These are phyloP conservation scores for Acanthosoma haemorrhoidale DNA, from an alignment of 2,888 invertebrate genomes.

Conservation along the genomic window DNA sequence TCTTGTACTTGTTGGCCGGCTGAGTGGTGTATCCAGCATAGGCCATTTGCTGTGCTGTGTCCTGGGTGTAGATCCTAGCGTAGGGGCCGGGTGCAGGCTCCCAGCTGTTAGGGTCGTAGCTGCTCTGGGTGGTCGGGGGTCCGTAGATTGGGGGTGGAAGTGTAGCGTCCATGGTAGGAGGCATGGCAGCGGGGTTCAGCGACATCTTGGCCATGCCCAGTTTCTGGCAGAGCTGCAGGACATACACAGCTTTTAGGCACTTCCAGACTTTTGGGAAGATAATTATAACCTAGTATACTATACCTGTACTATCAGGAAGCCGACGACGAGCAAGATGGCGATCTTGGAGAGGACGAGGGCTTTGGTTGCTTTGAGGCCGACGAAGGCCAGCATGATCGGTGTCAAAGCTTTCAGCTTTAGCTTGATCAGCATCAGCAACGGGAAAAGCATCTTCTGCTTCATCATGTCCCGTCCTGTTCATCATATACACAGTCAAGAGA, in stretches of 20 bases:
- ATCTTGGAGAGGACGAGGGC: slow-evolving; percentile 78
- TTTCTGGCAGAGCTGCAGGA: slow-evolving; percentile 36
- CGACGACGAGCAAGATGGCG: slow-evolving; percentile 72
- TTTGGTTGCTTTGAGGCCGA: slow-evolving; percentile 76
- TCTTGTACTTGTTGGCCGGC: slow-evolving; percentile 17
- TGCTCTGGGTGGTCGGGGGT: slow-evolving; percentile 43
- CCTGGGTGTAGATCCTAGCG: slow-evolving; percentile 70
- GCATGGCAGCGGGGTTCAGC: slow-evolving; percentile 51
- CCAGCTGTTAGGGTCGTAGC: slow-evolving; percentile 39
- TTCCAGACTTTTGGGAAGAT: background rate
- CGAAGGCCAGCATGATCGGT: slow-evolving; percentile 72
- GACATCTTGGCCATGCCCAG: slow-evolving; percentile 47
- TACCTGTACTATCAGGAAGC: slow-evolving; percentile 73
- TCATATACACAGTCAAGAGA: no score
- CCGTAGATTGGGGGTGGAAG: slow-evolving; percentile 56
- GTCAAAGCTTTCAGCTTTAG: slow-evolving; percentile 76
- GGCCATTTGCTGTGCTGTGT: slow-evolving; percentile 44
- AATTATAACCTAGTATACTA: background rate
- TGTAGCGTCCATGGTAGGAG: slow-evolving; percentile 46
- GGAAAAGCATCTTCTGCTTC: slow-evolving; percentile 75
- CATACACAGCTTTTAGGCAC: background rate
- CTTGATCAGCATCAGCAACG: slow-evolving; percentile 71
- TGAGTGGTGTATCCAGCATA: slow-evolving; percentile 43
- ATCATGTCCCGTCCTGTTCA: slow-evolving; percentile 69
- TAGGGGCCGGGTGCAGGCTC: slow-evolving; percentile 60